Conservation (phyloP, 2,888 invertebrate species). For the Hydrotaea diabolus region DNA sequence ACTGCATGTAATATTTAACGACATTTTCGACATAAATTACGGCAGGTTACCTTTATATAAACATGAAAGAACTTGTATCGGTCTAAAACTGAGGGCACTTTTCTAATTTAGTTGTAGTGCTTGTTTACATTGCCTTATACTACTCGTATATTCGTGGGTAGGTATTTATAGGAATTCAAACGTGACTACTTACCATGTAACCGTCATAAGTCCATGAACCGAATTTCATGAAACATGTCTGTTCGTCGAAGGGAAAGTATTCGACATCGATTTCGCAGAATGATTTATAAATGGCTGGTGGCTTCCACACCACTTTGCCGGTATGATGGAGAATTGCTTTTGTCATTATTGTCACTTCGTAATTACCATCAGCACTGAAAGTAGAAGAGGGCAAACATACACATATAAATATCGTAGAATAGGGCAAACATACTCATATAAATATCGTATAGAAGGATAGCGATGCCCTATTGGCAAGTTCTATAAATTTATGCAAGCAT, state of each 20-base stretch:
- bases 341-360: constrained; percentile 98
- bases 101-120: too few species aligned
- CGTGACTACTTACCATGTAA: constrained; percentile 88
- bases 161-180: too few species aligned
- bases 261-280: constrained; percentile 97
- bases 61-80: too few species aligned
- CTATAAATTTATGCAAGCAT: too few species aligned
- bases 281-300: constrained; percentile 99
- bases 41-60: too few species aligned
- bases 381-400: neutral
- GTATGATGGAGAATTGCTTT: constrained; percentile 96
- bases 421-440: neutral
- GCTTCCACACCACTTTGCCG: constrained; percentile 97
- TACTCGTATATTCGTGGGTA: too few species aligned
- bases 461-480: constrained; percentile 15
- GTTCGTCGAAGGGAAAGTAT: constrained; percentile 97
- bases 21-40: too few species aligned
- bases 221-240: constrained; percentile 97
- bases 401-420: neutral
- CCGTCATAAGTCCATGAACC: constrained; percentile 96
- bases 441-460: neutral
- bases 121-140: too few species aligned
- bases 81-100: too few species aligned
- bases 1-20: too few species aligned
- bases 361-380: constrained; percentile 97